Conservation (phyloP, 1,140 invertebrate genomes). For the Schlechtendalia chinensis region DNA sequence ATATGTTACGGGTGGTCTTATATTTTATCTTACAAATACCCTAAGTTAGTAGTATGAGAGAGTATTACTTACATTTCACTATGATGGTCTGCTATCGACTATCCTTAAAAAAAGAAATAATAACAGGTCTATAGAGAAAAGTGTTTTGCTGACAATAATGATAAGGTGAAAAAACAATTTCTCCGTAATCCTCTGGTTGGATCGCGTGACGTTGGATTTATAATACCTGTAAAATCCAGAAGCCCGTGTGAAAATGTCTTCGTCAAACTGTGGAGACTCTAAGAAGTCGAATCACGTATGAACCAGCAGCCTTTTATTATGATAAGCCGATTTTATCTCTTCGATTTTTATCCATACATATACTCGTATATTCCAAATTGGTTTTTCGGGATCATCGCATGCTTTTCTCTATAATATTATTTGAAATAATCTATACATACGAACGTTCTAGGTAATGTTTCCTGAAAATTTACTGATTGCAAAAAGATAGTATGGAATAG, state of each 20-base stretch:
- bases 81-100: not conserved
- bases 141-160: constrained; percentile 49
- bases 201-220: constrained; percentile 19
- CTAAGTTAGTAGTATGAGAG: not conserved
- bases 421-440: constrained; percentile 3
- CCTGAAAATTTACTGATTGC: not conserved
- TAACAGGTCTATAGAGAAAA: not conserved
- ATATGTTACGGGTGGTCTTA: too few relatives aligned
- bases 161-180: constrained; percentile 32
- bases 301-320: constrained; percentile 41
- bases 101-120: not conserved
- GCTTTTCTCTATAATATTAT: constrained; percentile 7
- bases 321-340: constrained; percentile 45
- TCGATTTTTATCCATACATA: constrained; percentile 30
- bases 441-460: not conserved
- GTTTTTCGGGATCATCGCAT: constrained; percentile 40
- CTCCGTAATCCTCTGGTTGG: constrained; percentile 16
- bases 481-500: not conserved
- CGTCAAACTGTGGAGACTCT: not conserved
- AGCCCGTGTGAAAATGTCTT: constrained; percentile 31
- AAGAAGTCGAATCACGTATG: constrained; percentile 37
- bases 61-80: constrained; percentile 17
- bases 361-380: constrained; percentile 41
- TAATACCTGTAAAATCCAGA: constrained; percentile 36
- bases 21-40: too few relatives aligned